Evolutionary conservation across 2,888 invertebrate genomes (phyloP), one percentile per base, ranked within the genome.

Genomic region (Lacanobia oleracea): DNA sequence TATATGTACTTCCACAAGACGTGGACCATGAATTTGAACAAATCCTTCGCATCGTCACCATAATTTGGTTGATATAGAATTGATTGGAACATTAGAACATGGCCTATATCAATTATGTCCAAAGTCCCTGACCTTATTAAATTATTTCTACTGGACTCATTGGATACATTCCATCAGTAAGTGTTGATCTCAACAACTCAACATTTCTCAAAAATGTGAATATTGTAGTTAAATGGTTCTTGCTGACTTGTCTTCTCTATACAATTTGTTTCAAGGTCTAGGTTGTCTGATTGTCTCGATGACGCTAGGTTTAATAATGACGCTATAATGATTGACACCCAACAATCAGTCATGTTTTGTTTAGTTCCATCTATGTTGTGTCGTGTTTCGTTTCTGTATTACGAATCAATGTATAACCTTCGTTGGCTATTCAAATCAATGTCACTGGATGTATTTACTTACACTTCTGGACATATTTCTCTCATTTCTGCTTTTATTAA

Each of bases 221-320:
- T n/a, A n/a, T n/a, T n/a, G n/a, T n/a, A n/a, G n/a, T n/a, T n/a
- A 1, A 23, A 21, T 27, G 0, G 6, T 60, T 21, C 7, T 40
- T 21, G 59, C 14, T 40, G 12, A 12, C 23, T 27, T 8, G 9
- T 27, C 14, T 27, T 23, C 21, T 63, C 16, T 40, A 8, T 33
- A 50, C 48, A 65, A 33, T 57, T 40, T 40, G 14, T 18, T 73
- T 16, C 27, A 37, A 75, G 27, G n/a, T 75, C 14, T 12, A 54
- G 12, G 4, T 18, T 50, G 18, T 21, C 8, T 33, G 12, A 3
- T 18, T 50, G 18, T 21, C 8, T 33, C 1, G 1, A 43, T 23
- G 21, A 40, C 2, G 14, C 23, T 57, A 33, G 33, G 7, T 50
- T 57, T 50, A 14, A 33, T 18, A 3, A 14, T 45, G 27, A 59